These are phyloP conservation scores for Linnaemya vulpina DNA, from an alignment of 2,888 invertebrate species.

Conservation along the genomic window DNA sequence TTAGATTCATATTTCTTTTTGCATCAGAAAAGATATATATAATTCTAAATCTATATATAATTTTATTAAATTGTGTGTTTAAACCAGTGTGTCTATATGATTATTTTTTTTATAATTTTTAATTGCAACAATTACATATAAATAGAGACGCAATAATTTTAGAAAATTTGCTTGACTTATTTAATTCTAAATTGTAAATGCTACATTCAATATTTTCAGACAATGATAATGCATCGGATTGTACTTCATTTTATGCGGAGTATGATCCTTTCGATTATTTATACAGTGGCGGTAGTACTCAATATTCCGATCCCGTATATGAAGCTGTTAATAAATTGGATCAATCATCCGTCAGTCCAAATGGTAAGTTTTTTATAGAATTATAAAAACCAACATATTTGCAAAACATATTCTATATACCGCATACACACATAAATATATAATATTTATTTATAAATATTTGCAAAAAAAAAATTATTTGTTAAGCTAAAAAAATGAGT, in stretches of 20 bases:
- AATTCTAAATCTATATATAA: slow-evolving; percentile 36
- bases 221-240: slow-evolving; percentile 85
- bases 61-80: slow-evolving; percentile 21
- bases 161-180: slow-evolving; percentile 38
- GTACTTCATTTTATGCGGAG: slow-evolving; percentile 88
- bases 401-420: not conserved
- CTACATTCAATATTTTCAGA: slow-evolving; percentile 83
- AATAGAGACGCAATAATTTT: slow-evolving; percentile 71
- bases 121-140: slow-evolving; percentile 44
- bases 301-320: slow-evolving; percentile 88
- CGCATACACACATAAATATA: not conserved
- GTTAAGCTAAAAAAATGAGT: not conserved
- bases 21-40: slow-evolving; percentile 29
- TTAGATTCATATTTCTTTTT: slow-evolving; percentile 27
- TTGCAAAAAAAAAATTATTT: not conserved
- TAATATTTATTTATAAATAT: not conserved
- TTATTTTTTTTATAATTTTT: slow-evolving; percentile 17
- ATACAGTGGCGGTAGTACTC: slow-evolving; percentile 86
- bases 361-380: slow-evolving; percentile 74
- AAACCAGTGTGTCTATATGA: slow-evolving; percentile 4
- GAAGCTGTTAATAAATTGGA: slow-evolving; percentile 87
- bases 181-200: slow-evolving; percentile 65
- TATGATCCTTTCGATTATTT: slow-evolving; percentile 92
- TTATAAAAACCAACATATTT: slow-evolving; percentile 5
- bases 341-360: slow-evolving; percentile 84